Base-by-base conservation (phyloP, 2,113 vertebrate species). In the Pycnonotus jocosus region DNA sequence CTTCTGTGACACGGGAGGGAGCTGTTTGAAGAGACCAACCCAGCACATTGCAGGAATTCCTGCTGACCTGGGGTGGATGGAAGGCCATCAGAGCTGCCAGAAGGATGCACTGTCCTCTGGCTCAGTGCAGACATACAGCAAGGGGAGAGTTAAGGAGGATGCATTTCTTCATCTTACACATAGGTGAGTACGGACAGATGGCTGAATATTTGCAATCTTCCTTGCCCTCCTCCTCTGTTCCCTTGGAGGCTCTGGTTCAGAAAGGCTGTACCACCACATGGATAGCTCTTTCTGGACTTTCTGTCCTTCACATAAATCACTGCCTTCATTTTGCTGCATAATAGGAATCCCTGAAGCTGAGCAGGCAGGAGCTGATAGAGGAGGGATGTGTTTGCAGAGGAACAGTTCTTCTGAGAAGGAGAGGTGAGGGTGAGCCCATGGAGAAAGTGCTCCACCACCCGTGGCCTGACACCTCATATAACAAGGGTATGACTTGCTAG, bases 161-260 rank as follows among this genome's bases (percentile, higher is more conserved):
- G n/a, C 1, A 1, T 47, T 86, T 92, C 53, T 76, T 80, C 53
- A 28, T 37, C 53, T 64, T 37, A 22, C 10, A 18, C 14, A n/a
- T 24, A 25, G 0, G 1, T 31, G 11, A 5, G 5, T 51, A 38
- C 14, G 25, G 47, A 27, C 8, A 15, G 33, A 40, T 0, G 2
- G n/a, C 12, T 86, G 22, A 58, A 48, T 20, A 44, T 30, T 31
- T 7, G 2, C 22, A 17, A 15, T 38, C 17, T 82, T 72, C 18
- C 17, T 61, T 47, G 5, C 25, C 11, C 6, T 66, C 12, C 16
- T 58, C 2, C 24, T 8, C 30, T 6, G 2, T 12, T 66, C 15
- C 21, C 3, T 13, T 66, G 53, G 58, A 57, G 31, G 22, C 22
- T 73, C 35, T 80, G 57, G 16, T 77, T 81, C 50, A 57, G 51